Percentiles rank a stretch among this genome's conserved stretches.
phyloP scores from a whole-genome alignment of 2,113 vertebrate species.

The Synodontis membranacea region DNA sequence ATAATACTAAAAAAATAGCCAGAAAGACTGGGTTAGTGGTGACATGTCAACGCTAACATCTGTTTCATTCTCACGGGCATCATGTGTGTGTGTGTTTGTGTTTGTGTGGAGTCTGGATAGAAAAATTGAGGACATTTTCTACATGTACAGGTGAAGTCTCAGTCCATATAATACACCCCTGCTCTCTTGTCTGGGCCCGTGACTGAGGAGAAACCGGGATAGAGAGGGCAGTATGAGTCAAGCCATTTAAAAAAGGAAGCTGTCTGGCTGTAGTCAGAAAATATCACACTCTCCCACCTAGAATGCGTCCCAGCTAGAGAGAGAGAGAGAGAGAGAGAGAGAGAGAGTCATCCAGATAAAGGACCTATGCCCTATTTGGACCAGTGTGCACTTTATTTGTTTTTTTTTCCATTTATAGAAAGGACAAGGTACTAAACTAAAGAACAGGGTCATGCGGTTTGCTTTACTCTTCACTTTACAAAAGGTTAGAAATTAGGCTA shows the following conservation, averaged over 20 bases:
- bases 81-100: neutral
- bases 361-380: constrained; percentile 39
- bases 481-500: neutral
- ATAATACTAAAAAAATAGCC: neutral
- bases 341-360: neutral
- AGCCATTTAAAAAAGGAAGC: constrained; percentile 27
- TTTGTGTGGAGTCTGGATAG: neutral
- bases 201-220: constrained; percentile 29
- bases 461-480: neutral
- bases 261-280: constrained; percentile 6
- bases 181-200: neutral
- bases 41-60: neutral
- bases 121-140: neutral
- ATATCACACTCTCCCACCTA: neutral
- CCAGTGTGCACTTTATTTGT: constrained; percentile 16
- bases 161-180: constrained; percentile 5
- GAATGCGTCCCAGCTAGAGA: neutral
- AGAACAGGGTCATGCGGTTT: constrained; percentile 9
- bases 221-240: constrained; percentile 9
- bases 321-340: constrained; percentile 15
- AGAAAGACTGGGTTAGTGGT: neutral
- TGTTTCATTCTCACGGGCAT: neutral
- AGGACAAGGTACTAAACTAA: constrained; percentile 16
- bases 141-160: neutral
- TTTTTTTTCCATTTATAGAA: constrained; percentile 33